Evolutionary conservation across 1,140 invertebrate genomes (phyloP).

Genomic region (Halesus radiatus): DNA sequence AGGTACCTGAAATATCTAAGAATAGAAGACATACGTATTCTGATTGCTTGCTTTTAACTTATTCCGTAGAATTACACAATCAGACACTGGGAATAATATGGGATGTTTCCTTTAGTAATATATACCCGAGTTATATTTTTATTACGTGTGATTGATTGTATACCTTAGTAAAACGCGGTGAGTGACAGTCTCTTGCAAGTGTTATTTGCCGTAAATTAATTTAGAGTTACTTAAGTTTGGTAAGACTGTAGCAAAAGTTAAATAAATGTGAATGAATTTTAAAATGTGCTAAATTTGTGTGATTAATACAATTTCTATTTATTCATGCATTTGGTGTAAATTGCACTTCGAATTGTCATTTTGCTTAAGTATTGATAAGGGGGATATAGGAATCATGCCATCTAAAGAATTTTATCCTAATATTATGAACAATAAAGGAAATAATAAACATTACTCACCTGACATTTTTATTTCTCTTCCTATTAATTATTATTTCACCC

Average conservation of each 20-base stretch:
- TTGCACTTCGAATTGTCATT: slow-evolving; percentile 52
- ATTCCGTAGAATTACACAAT: background rate
- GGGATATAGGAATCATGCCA: slow-evolving; percentile 32
- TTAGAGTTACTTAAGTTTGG: slow-evolving; percentile 22
- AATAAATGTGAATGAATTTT: slow-evolving; percentile 31
- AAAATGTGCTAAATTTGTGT: slow-evolving; percentile 41
- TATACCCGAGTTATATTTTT: slow-evolving; percentile 15
- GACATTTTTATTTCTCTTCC: background rate
- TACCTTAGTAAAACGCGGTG: background rate
- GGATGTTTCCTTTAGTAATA: background rate
- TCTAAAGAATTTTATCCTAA: slow-evolving; percentile 43
- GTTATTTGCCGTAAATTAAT: slow-evolving; percentile 12
- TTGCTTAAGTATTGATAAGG: slow-evolving; percentile 41
- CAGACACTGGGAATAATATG: background rate
- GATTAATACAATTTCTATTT: slow-evolving; percentile 42
- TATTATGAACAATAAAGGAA: slow-evolving; percentile 49
- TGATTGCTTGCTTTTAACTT: background rate
- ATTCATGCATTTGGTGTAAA: slow-evolving; percentile 51
- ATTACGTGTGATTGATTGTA: slow-evolving; percentile 22
- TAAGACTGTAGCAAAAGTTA: slow-evolving; percentile 38
- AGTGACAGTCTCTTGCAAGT: background rate
- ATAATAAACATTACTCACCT: slow-evolving; percentile 13
- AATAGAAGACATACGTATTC: background rate
- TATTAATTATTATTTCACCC: background rate
- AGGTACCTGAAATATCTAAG: background rate